Evolutionary conservation across 2,888 invertebrate species (phyloP), one percentile per base, ranked within the genome.

Genomic region (Folsomia candida): DNA sequence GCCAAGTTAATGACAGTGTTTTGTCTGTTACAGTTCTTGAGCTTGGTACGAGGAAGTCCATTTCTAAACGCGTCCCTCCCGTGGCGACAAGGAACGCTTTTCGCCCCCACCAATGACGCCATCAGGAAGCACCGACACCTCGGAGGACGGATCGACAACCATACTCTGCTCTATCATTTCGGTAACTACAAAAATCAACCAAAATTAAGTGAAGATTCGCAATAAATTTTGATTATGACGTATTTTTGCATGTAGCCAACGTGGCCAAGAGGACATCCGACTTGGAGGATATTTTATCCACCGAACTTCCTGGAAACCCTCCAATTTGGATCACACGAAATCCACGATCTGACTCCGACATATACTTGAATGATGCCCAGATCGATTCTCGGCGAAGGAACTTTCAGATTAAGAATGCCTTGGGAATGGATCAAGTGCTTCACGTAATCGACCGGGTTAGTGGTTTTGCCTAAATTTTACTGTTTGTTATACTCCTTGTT

Each of bases 371-470:
- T 84, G 93, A 94, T 83, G 94, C 94, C 1, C 89, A 89, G 82
- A 87, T 94, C 61, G 73, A 76, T 28, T 61, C 37, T 11, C 1
- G 20, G 24, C 68, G 63, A 67, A 90, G 91, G 25, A 86, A 88
- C 81, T 88, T 88, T 81, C 86, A 87, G 79, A 87, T 89, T 51
- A 85, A 84, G 74, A 87, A 87, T 77, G 86, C 86, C 71, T 84
- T 84, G 67, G 86, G 85, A 81, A 87, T 86, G 80, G 87, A 86
- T 89, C 84, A 94, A 92, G 89, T 93, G 20, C 86, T 94, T 78
- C 93, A 94, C 83, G 89, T 93, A 81, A 92, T 94, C 82, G 93
- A 93, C 82, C 91, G 92, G 83, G 92, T 94, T n/a, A n/a, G n/a
- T n/a, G n/a, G n/a, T n/a, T n/a, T n/a, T n/a, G n/a, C n/a, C n/a